Evolutionary conservation across 2,888 invertebrate species (phyloP).

Genomic region (Cybosia mesomella): DNA sequence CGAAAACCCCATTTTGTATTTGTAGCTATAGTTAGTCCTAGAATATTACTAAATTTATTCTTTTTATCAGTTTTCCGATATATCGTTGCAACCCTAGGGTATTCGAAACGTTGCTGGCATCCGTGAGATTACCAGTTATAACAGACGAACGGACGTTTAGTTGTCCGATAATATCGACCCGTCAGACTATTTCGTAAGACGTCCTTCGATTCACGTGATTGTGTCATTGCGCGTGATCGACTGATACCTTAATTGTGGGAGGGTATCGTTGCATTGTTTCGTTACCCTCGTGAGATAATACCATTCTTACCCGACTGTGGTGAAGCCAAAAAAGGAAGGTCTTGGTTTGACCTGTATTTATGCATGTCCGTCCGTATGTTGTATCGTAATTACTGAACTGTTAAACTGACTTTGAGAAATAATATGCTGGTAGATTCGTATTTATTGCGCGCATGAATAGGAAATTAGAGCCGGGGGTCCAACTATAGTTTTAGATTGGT

Average conservation of each 20-base stretch:
- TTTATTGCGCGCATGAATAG: too few species aligned
- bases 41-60: too few species aligned
- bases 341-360: background rate
- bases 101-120: slow-evolving; percentile 63
- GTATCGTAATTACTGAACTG: too few species aligned
- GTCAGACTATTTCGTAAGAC: slow-evolving; percentile 58
- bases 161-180: slow-evolving; percentile 56
- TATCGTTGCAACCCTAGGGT: background rate
- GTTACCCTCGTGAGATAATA: slow-evolving; percentile 53
- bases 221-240: slow-evolving; percentile 35
- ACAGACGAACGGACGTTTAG: slow-evolving; percentile 49
- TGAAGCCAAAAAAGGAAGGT: background rate
- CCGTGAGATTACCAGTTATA: slow-evolving; percentile 50
- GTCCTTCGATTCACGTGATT: slow-evolving; percentile 59
- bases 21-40: too few species aligned
- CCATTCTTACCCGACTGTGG: slow-evolving; percentile 37
- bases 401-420: too few species aligned
- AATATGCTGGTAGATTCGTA: too few species aligned
- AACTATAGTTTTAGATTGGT: too few species aligned
- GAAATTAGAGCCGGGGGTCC: too few species aligned
- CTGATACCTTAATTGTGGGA: slow-evolving; percentile 46
- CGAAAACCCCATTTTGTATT: too few species aligned
- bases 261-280: slow-evolving; percentile 51
- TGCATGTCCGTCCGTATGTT: background rate
- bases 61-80: background rate